Evolutionary conservation across 2,113 vertebrate species (phyloP), one percentile per base, ranked within the genome.

Genomic region (Nycticebus coucang): DNA sequence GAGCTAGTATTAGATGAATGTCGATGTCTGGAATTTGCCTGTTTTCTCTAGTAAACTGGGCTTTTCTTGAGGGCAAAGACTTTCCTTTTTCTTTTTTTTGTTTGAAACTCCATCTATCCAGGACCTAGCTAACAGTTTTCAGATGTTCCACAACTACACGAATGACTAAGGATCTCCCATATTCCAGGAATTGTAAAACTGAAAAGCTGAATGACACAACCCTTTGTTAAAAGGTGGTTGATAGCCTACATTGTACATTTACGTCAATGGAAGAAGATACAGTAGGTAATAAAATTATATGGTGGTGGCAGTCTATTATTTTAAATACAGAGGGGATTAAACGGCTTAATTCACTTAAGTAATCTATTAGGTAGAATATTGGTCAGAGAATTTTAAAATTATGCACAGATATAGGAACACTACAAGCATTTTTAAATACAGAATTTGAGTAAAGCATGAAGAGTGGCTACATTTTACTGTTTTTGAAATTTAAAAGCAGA

Each of bases 311-410:
- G 33, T 91, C 60, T 74, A 79, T 91, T 93, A 82, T 86, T 95
- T 89, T 90, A 95, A 79, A 90, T 35, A 91, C 22, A 95, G 60
- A 77, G 2, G 11, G 21, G 21, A 78, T 62, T 78, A 69, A 86
- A 74, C 0, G 92, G 11, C 21, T 83, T 78, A 95, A 45, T 93
- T 94, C n/a, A 84, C 45, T 96, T 92, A 79, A 84, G 11, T 53
- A 62, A 71, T 71, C 26, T 66, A 68, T 11, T 59, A 79, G 37
- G 10, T 60, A 85, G 55, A 78, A 37, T 91, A 92, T 53, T 37
- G 80, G 35, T 87, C 60, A 72, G 50, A 75, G 3, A 7, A 41
- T 35, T 59, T 89, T 64, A 69, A 94, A 79, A 72, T 78, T 83
- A 64, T 62, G 30, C 19, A 81, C 37, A 55, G 62, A 55, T 89